Conservation (phyloP, 1,140 invertebrate species). For the Drosophila bocqueti region DNA sequence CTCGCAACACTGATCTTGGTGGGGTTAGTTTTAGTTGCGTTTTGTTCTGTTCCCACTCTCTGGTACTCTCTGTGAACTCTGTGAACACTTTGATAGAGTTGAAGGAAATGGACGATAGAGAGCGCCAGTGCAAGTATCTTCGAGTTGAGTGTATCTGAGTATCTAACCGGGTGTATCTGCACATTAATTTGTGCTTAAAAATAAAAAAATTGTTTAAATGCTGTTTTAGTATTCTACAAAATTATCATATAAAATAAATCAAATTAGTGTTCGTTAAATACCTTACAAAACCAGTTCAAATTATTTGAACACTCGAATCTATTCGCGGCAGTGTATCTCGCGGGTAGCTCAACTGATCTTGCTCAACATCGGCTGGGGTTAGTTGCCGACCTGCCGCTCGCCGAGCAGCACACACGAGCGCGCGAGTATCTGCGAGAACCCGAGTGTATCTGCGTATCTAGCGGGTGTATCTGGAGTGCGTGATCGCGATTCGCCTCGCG, state of each 20-base stretch:
- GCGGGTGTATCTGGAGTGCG: slow-evolving; percentile 45
- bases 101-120: not conserved
- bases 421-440: slow-evolving; percentile 8
- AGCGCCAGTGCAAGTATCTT: not conserved
- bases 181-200: not conserved
- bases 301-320: not conserved
- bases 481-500: slow-evolving; percentile 40
- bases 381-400: slow-evolving; percentile 21
- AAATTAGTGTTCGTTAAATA: not conserved
- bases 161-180: slow-evolving; percentile 23
- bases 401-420: slow-evolving; percentile 10
- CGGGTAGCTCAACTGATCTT: slow-evolving; percentile 43
- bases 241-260: not conserved
- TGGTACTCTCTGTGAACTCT: not conserved
- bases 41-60: not conserved
- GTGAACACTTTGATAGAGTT: slow-evolving; percentile 1
- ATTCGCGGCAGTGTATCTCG: not conserved
- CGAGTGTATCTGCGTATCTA: slow-evolving; percentile 20
- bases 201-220: not conserved
- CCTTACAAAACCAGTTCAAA: not conserved
- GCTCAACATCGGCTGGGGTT: slow-evolving; percentile 35
- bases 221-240: not conserved
- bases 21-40: slow-evolving; percentile 1
- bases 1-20: slow-evolving; percentile 37
- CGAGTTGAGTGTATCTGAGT: not conserved